Percentiles rank a stretch among this genome's conserved stretches.
These are phyloP conservation scores for Coreoperca whiteheadi DNA, from an alignment of 2,113 vertebrate species.

Conservation along the genomic window DNA sequence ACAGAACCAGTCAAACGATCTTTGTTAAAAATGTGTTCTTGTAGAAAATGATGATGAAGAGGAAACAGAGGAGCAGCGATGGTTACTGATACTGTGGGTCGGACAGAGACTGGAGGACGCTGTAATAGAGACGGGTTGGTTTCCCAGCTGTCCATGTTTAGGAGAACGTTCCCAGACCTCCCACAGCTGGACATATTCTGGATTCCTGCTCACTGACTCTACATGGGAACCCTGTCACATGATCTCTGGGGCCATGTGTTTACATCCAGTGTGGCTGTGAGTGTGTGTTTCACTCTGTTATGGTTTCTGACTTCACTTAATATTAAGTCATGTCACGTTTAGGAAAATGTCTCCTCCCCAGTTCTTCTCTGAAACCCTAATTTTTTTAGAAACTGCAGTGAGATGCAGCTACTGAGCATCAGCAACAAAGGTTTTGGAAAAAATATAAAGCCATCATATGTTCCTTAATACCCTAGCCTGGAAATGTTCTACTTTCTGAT, in stretches of 20 bases:
- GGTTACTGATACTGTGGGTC: not conserved
- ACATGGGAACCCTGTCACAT: slow-evolving; percentile 68
- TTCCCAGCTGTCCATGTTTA: slow-evolving; percentile 59
- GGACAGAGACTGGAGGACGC: slow-evolving; percentile 1
- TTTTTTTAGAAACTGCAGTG: not conserved
- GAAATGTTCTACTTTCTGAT: not conserved
- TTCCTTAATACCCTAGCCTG: not conserved
- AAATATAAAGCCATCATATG: not conserved
- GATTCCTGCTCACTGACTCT: slow-evolving; percentile 76
- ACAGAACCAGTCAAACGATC: not conserved
- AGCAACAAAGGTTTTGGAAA: not conserved
- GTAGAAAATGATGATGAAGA: not conserved
- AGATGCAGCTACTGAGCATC: not conserved
- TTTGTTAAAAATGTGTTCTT: not conserved
- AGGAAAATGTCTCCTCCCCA: not conserved
- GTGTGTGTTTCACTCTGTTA: not conserved
- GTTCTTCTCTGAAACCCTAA: not conserved
- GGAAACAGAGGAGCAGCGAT: not conserved
- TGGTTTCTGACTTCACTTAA: not conserved
- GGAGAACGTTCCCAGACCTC: slow-evolving; percentile 59
- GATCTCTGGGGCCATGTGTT: slow-evolving; percentile 45
- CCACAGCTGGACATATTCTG: slow-evolving; percentile 74
- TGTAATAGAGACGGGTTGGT: not conserved
- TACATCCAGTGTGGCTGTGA: slow-evolving; percentile 26
- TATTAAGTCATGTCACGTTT: not conserved